These are phyloP conservation scores for Semicossyphus pulcher DNA, from an alignment of 2,113 vertebrate genomes.

Conservation along the genomic window DNA sequence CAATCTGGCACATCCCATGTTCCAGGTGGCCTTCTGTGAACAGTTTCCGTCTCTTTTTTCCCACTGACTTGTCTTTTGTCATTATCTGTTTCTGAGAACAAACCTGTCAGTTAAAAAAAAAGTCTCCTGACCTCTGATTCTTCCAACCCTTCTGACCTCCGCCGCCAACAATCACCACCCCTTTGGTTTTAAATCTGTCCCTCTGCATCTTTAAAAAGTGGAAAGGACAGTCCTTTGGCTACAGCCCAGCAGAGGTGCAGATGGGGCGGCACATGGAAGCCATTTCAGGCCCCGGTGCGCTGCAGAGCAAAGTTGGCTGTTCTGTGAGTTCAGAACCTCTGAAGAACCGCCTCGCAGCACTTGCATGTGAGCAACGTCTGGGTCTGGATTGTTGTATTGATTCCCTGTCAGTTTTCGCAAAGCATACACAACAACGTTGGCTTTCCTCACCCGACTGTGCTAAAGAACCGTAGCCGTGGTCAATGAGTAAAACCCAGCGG, in stretches of 20 bases:
- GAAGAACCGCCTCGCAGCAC: conserved; percentile 61
- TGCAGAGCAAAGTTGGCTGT: conserved; percentile 49
- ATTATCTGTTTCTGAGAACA: conserved; percentile 60
- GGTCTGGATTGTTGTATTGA: conserved; percentile 71
- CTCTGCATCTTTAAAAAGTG: conserved; percentile 66
- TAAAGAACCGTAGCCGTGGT: conserved; percentile 61
- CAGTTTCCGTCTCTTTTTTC: conserved; percentile 56
- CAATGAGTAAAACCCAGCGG: conserved; percentile 69
- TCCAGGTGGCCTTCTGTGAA: conserved; percentile 75
- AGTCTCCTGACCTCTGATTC: conserved; percentile 53
- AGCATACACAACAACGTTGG: conserved; percentile 60
- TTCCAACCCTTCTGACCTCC: conserved; percentile 33
- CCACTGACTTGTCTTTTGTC: conserved; percentile 59
- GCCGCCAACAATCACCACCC: conserved; percentile 11
- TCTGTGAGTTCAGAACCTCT: conserved; percentile 71
- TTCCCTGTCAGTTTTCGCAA: conserved; percentile 74
- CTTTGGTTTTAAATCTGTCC: conserved; percentile 61
- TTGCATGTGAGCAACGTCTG: conserved; percentile 68
- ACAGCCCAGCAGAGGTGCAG: conserved; percentile 73
- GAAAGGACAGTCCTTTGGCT: conserved; percentile 74
- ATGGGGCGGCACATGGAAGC: conserved; percentile 77
- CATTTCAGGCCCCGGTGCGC: conserved; percentile 71
- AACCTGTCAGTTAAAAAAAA: conserved; percentile 47
- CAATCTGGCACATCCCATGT: conserved; percentile 62
- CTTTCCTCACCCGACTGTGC: conserved; percentile 65